phyloP scores from a whole-genome alignment of 1,140 invertebrate genomes.

The Rhynchophorus ferrugineus region DNA sequence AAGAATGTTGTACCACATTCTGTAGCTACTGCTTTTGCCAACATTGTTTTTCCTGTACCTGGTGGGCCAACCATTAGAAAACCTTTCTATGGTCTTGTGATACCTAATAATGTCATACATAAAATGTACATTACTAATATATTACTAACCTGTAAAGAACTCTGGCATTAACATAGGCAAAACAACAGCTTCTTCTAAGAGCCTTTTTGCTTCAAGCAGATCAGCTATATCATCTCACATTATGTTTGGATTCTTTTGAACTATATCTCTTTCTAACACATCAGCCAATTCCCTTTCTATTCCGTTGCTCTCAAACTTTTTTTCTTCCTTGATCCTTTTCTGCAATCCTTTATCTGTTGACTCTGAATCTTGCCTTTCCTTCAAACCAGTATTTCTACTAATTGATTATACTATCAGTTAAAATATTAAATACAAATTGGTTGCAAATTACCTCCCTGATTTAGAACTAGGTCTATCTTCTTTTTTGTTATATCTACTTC shows the following conservation, averaged over 20 bases:
- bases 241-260: slow-evolving; percentile 97
- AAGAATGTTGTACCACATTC: slow-evolving; percentile 99
- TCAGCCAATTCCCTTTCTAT: slow-evolving; percentile 92
- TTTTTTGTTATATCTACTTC: slow-evolving; percentile 29
- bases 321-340: slow-evolving; percentile 69
- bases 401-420: not conserved
- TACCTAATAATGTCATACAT: slow-evolving; percentile 47
- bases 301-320: slow-evolving; percentile 84
- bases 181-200: slow-evolving; percentile 96
- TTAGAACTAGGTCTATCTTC: slow-evolving; percentile 39
- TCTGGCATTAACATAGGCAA: slow-evolving; percentile 97
- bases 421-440: not conserved
- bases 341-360: slow-evolving; percentile 46
- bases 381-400: not conserved
- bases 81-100: slow-evolving; percentile 83
- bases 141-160: slow-evolving; percentile 73
- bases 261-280: slow-evolving; percentile 91
- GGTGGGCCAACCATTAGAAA: slow-evolving; percentile 95
- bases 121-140: not conserved
- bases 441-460: slow-evolving; percentile 23
- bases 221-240: slow-evolving; percentile 98
- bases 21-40: slow-evolving; percentile 98
- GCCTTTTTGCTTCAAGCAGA: slow-evolving; percentile 85
- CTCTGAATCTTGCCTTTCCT: slow-evolving; percentile 40
- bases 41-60: slow-evolving; percentile 98